Evolutionary conservation across 92 coral and sea anemone species (phyloP).

Genomic region (Plumapathes pennacea): DNA sequence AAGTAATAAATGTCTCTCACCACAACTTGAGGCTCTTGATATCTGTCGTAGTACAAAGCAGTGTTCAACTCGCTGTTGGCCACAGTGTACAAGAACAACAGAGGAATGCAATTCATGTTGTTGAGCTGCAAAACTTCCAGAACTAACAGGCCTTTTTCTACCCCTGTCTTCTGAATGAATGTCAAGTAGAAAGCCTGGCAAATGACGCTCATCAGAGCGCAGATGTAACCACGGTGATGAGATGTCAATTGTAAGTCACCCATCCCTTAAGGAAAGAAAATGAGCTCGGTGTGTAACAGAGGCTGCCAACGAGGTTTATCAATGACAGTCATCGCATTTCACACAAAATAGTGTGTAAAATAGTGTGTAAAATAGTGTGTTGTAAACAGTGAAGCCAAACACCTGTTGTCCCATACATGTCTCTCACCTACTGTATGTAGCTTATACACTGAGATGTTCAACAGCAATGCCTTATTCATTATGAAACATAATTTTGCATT

Average conservation of each 20-base stretch:
- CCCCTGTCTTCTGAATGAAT: constrained; percentile 84
- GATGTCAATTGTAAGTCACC: constrained; percentile 78
- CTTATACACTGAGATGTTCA: no score
- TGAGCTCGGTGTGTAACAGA: no score
- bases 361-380: no score
- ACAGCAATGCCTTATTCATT: no score
- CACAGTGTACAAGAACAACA: constrained; percentile 55
- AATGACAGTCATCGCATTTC: no score
- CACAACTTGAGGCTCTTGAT: no score
- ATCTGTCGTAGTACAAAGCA: constrained; percentile 43
- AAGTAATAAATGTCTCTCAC: no score
- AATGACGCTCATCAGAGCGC: constrained; percentile 81
- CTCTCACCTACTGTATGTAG: background rate
- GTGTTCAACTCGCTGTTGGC: constrained; percentile 46
- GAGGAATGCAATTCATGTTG: constrained; percentile 84
- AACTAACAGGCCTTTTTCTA: constrained; percentile 72
- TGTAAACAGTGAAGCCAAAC: no score
- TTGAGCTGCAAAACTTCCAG: constrained; percentile 78
- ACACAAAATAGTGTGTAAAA: no score
- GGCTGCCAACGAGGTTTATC: no score
- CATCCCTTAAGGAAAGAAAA: constrained; percentile 53
- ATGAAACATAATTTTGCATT: no score
- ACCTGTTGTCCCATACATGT: no score
- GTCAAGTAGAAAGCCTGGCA: constrained; percentile 86
- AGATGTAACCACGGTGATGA: constrained; percentile 73